phyloP scores from a whole-genome alignment of 2,888 invertebrate species.

The Lasioglossum villosulum region DNA sequence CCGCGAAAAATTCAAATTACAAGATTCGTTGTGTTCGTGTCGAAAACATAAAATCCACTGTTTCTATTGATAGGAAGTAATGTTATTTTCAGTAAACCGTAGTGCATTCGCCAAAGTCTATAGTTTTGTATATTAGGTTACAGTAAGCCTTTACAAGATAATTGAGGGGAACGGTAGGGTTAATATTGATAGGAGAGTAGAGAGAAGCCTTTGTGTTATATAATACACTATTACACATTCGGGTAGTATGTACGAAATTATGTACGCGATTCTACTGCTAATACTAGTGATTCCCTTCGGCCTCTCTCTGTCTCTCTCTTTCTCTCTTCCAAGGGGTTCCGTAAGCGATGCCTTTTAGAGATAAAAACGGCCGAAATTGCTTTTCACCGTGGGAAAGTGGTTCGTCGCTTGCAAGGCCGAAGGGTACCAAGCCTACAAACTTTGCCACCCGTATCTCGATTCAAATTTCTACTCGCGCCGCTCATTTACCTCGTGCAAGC shows the following conservation, averaged over 20 bases:
- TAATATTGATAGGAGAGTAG: background rate
- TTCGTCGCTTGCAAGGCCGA: background rate
- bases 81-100: background rate
- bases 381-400: slow-evolving; percentile 4
- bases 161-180: background rate
- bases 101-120: background rate
- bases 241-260: background rate
- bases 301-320: background rate
- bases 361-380: slow-evolving; percentile 7
- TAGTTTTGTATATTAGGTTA: background rate
- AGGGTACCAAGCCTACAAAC: background rate
- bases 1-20: no score
- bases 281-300: background rate
- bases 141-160: background rate
- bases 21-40: no score
- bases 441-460: slow-evolving; percentile 1
- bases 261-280: background rate
- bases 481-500: background rate
- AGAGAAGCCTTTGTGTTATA: background rate
- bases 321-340: background rate
- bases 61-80: no score
- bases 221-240: background rate
- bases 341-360: background rate
- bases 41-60: background rate
- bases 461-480: slow-evolving; percentile 2